These are phyloP conservation scores for Malurus splendens DNA, from an alignment of 2,797 vertebrate genomes.

Conservation along the genomic window DNA sequence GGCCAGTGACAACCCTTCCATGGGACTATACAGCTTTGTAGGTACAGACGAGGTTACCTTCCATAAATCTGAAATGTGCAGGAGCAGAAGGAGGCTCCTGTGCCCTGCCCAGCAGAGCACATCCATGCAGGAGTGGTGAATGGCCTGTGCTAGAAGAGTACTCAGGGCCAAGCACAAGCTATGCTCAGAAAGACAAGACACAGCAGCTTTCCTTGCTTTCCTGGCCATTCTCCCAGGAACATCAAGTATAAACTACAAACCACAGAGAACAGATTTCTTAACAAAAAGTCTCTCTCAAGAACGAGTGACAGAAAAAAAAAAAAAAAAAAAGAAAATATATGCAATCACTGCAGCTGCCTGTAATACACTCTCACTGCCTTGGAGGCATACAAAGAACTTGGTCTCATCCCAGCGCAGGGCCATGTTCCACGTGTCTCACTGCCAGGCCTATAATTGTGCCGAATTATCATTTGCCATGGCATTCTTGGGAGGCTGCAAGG, in stretches of 20 bases:
- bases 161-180: not conserved
- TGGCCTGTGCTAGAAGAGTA: not conserved
- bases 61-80: not conserved
- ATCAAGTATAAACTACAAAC: not conserved
- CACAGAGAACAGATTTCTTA: not conserved
- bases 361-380: not conserved
- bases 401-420: not conserved
- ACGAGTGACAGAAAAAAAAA: not conserved
- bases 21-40: not conserved
- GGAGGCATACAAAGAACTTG: slow-evolving; percentile 6
- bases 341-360: not conserved
- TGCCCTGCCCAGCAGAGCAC: not conserved
- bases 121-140: not conserved
- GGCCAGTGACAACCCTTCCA: not conserved
- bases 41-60: not conserved
- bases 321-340: not conserved
- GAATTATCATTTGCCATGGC: not conserved
- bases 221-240: not conserved
- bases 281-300: not conserved
- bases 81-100: not conserved
- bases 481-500: not conserved
- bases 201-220: not conserved
- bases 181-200: not conserved
- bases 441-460: not conserved
- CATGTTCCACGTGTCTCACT: not conserved